Evolutionary conservation across 2,888 invertebrate species (phyloP), one percentile per base, ranked within the genome.

Genomic region (Schizaphis graminum): DNA sequence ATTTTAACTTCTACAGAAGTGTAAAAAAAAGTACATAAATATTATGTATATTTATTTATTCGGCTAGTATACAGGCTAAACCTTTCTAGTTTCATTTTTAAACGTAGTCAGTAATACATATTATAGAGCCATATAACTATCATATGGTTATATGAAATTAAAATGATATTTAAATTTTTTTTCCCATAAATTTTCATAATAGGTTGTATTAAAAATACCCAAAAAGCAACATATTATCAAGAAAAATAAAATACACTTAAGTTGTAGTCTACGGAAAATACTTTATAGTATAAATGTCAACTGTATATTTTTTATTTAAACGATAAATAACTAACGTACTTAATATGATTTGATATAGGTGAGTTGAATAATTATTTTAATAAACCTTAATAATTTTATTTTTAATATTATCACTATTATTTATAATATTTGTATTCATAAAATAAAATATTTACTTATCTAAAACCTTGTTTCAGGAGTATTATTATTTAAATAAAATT

Each of bases 1-100:
- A 92, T 92, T 92, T 92, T 35, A 92, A 92, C 92, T 92, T 67
- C 49, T 92, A 87, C 92, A 41, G 92, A 16, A 35, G 49, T 35
- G 57, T 49, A 87, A 87, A 92, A 92, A 92, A 49, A 92, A 35
- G 3, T 57, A 86, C 49, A 28, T 61, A 47, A 35, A 87, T 61
- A 56, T 85, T 77, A 85, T 91, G 85, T n/a, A 87, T 49, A 87
- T 47, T n/a, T 87, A 87, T 87, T 49, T 47, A 86, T 26, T 49
- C 49, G 10, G 26, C 67, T 35, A 49, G 87, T 49, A 92, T 67
- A 92, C 49, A 61, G 2, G 61, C 87, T 61, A 67, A 92, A 87
- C 61, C 87, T 87, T 35, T 92, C 92, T 92, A 87, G 86, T 92
- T 92, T 92, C 49, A 35, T 87, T 87, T 61, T 87, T 16, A 47